phyloP scores from a whole-genome alignment of 2,888 invertebrate genomes.

The Apodemia hepburni region DNA sequence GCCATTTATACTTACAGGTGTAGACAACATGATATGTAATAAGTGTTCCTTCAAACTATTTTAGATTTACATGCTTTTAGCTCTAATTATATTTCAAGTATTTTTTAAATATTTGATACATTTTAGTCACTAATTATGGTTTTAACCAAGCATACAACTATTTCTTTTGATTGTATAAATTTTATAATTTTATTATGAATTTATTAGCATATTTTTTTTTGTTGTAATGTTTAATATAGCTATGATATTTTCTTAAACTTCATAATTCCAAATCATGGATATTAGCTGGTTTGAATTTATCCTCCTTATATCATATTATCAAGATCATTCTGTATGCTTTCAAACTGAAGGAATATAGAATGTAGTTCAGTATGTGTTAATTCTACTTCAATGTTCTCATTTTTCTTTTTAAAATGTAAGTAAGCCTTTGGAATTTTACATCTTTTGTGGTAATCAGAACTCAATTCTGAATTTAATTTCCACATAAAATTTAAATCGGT shows the following conservation, averaged over 20 bases:
- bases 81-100: too few relatives aligned
- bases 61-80: too few relatives aligned
- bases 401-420: slow-evolving; percentile 40
- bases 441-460: slow-evolving; percentile 62
- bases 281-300: not conserved
- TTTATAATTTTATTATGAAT: too few relatives aligned
- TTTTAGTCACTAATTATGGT: too few relatives aligned
- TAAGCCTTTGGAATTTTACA: slow-evolving; percentile 65
- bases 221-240: not conserved
- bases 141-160: too few relatives aligned
- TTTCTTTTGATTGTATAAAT: too few relatives aligned
- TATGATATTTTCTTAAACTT: not conserved
- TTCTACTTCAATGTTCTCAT: slow-evolving; percentile 52
- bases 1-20: too few relatives aligned
- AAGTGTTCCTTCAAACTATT: too few relatives aligned
- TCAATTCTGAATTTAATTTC: slow-evolving; percentile 66
- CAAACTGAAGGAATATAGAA: slow-evolving; percentile 63
- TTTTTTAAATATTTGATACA: too few relatives aligned
- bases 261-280: not conserved
- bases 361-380: slow-evolving; percentile 62
- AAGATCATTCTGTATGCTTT: slow-evolving; percentile 66
- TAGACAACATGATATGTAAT: too few relatives aligned
- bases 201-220: not conserved
- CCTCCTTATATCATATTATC: slow-evolving; percentile 49
- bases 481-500: slow-evolving; percentile 51